Evolutionary conservation across 2,888 invertebrate genomes (phyloP).

Genomic region (Cephus pulcher): DNA sequence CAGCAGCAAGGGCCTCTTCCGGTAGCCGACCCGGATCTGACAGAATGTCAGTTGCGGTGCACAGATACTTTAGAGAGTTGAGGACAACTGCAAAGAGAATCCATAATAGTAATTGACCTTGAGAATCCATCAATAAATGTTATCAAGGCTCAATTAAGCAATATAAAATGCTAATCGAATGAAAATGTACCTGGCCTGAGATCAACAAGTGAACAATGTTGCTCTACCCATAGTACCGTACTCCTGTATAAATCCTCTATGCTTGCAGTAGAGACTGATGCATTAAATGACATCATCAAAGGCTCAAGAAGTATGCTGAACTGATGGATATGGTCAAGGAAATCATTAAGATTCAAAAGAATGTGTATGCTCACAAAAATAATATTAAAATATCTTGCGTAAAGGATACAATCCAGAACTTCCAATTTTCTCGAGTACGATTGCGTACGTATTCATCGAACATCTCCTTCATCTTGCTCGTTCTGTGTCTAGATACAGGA

Average conservation of each 20-base stretch:
- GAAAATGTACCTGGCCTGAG: slow-evolving; percentile 85
- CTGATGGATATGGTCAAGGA: slow-evolving; percentile 67
- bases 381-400: not conserved
- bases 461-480: slow-evolving; percentile 92
- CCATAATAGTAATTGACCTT: no score
- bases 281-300: slow-evolving; percentile 90
- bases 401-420: slow-evolving; percentile 98
- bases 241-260: slow-evolving; percentile 92
- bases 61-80: slow-evolving; percentile 89
- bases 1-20: slow-evolving; percentile 88
- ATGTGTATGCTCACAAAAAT: slow-evolving; percentile 9
- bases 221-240: slow-evolving; percentile 94
- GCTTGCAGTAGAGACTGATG: slow-evolving; percentile 91
- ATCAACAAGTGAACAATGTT: slow-evolving; percentile 94
- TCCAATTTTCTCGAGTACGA: slow-evolving; percentile 93
- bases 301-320: slow-evolving; percentile 93
- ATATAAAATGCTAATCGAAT: not conserved
- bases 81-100: slow-evolving; percentile 81
- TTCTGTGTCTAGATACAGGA: slow-evolving; percentile 89
- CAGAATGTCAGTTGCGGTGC: slow-evolving; percentile 93
- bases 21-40: slow-evolving; percentile 89
- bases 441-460: slow-evolving; percentile 91
- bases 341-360: slow-evolving; percentile 2
- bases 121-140: no score
- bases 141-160: not conserved